Percentiles rank a stretch among this genome's conserved stretches.
Evolutionary conservation across 2,797 vertebrate genomes (phyloP).

Genomic region (Mallotus villosus): DNA sequence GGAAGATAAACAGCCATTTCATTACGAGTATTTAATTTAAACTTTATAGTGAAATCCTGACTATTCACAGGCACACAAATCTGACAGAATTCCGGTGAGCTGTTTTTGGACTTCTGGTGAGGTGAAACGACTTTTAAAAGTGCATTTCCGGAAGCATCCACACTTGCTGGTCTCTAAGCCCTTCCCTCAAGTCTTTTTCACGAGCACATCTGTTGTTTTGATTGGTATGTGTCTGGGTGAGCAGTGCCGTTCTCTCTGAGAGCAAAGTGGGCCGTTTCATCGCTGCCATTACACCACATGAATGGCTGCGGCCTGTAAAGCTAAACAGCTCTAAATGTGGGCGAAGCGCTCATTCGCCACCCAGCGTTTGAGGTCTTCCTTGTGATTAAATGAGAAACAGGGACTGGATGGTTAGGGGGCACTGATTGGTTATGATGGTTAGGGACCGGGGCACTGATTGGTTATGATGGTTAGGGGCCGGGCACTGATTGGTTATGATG

Average conservation of each 20-base stretch:
- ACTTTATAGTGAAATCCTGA: constrained; percentile 51
- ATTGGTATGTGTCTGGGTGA: constrained; percentile 49
- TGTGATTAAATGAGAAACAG: constrained; percentile 9
- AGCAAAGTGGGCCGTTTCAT: constrained; percentile 36
- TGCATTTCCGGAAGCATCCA: not conserved
- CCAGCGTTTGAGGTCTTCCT: constrained; percentile 18
- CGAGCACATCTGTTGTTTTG: constrained; percentile 52
- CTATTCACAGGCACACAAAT: constrained; percentile 38
- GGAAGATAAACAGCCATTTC: constrained; percentile 28
- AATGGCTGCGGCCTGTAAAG: constrained; percentile 39
- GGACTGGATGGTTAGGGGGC: not conserved
- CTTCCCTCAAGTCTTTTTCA: constrained; percentile 16
- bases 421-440: too few species aligned
- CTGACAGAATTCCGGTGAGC: constrained; percentile 21
- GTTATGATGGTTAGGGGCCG: constrained; percentile 1
- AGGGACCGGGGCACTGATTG: constrained; percentile 1
- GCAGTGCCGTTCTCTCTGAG: constrained; percentile 29
- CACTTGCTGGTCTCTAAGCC: constrained; percentile 25
- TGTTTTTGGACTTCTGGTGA: constrained; percentile 9
- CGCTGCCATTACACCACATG: constrained; percentile 42
- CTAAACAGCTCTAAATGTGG: constrained; percentile 47
- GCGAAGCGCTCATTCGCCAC: constrained; percentile 38
- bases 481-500: not conserved
- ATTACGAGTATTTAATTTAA: constrained; percentile 4
- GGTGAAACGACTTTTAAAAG: not conserved